Conservation (phyloP, 2,797 vertebrate genomes). For the Schizopygopsis malacanthus region DNA sequence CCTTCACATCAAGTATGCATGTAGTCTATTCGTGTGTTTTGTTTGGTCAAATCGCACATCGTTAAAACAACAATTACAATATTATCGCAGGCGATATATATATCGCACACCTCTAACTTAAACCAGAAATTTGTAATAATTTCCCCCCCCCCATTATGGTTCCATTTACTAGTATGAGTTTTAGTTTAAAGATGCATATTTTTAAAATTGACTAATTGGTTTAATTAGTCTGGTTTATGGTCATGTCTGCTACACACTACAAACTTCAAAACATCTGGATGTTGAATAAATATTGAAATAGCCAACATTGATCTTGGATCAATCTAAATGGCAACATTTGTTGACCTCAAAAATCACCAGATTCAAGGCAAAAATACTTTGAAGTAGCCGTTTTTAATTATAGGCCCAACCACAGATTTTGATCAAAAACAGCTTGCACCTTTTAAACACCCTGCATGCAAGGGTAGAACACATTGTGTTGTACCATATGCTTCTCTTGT, state of each 20-base stretch:
- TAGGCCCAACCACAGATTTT: not conserved
- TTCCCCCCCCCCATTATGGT: not conserved
- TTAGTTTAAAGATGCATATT: not conserved
- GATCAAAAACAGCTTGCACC: not conserved
- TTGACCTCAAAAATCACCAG: too few relatives aligned
- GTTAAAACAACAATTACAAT: too few relatives aligned
- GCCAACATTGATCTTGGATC: not conserved
- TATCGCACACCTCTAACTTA: too few relatives aligned
- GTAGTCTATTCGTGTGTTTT: too few relatives aligned
- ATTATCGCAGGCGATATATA: too few relatives aligned
- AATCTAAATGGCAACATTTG: not conserved
- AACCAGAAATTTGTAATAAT: not conserved
- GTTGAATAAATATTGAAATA: not conserved
- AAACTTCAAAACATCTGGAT: not conserved
- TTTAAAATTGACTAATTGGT: not conserved
- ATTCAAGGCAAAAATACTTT: not conserved
- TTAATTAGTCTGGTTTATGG: not conserved
- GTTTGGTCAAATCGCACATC: too few relatives aligned
- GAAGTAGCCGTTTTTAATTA: not conserved
- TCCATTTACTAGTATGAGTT: not conserved
- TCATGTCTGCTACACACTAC: not conserved
- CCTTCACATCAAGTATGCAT: not conserved
- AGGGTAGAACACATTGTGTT: not conserved
- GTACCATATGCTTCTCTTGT: slow-evolving; percentile 26
- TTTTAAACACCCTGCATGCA: not conserved